Percentiles rank a stretch among this genome's conserved stretches.
These are phyloP conservation scores for Lates japonicus DNA, from an alignment of 2,797 vertebrate genomes.

Conservation along the genomic window DNA sequence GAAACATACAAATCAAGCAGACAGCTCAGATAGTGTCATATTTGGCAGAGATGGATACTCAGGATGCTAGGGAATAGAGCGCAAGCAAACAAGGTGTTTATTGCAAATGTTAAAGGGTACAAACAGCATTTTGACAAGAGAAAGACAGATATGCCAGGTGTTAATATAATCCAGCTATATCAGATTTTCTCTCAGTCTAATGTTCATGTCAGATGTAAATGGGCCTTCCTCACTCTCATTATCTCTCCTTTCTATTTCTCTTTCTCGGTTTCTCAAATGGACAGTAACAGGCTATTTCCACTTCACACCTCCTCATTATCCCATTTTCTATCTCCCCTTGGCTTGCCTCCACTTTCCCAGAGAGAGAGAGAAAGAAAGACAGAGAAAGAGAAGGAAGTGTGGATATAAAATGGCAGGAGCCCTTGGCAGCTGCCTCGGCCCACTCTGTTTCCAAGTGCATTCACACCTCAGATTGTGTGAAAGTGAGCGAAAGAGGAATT, in stretches of 20 bases:
- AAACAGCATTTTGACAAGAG: neutral
- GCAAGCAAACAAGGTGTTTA: neutral
- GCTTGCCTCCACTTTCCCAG: slow-evolving; percentile 27
- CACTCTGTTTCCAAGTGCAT: slow-evolving; percentile 48
- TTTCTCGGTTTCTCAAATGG: slow-evolving; percentile 25
- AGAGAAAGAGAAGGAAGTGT: neutral
- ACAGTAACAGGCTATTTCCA: slow-evolving; percentile 38
- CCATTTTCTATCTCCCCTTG: slow-evolving; percentile 36
- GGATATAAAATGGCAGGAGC: slow-evolving; percentile 11
- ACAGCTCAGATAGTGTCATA: neutral
- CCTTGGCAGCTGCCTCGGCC: slow-evolving; percentile 40
- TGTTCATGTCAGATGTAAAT: neutral
- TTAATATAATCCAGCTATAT: slow-evolving; percentile 4
- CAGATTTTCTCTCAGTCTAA: neutral
- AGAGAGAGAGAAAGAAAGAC: neutral
- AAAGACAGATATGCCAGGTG: neutral
- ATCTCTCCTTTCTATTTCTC: neutral
- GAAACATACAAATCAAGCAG: slow-evolving; percentile 34
- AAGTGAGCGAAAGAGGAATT: slow-evolving; percentile 47
- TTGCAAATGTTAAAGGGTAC: neutral
- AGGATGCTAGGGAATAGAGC: neutral
- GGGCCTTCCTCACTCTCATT: neutral
- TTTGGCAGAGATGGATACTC: slow-evolving; percentile 16
- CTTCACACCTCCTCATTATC: slow-evolving; percentile 44
- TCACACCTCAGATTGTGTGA: slow-evolving; percentile 71